Base-by-base conservation (phyloP, 1,140 invertebrate genomes). In the Zaprionus kolodkinae region DNA sequence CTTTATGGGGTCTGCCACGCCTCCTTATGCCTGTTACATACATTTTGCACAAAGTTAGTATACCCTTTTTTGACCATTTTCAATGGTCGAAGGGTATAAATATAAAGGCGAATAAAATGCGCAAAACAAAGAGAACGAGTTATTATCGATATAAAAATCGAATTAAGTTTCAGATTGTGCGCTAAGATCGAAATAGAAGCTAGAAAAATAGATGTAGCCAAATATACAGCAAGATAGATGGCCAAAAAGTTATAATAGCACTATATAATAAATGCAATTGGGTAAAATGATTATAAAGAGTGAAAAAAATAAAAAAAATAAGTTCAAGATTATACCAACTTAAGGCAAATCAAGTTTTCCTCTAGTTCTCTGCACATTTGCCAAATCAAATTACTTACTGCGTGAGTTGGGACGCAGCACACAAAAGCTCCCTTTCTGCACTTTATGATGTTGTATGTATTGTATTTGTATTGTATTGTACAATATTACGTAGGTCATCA, bases 401-500 rank as follows among this genome's bases (percentile, higher is more conserved):
- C n/a, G n/a, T n/a, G n/a, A n/a, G n/a, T n/a, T n/a, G n/a, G n/a
- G n/a, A 38, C 10, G 11, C 36, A 38, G 36, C n/a, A n/a, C 7
- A 45, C 40, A 45, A 45, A n/a, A 6, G 21, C 21, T 21, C n/a
- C n/a, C 40, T 15, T n/a, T 35, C 40, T 45, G 40, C 40, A 45
- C 40, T 45, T 15, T 9, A 45, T 45, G n/a, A 45, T 45, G n/a
- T 45, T 45, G 40, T 45, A n/a, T n/a, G n/a, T n/a, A n/a, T n/a
- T n/a, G n/a, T n/a, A n/a, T n/a, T 45, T 45, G 40, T 45, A 45
- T 45, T 45, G 40, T 30, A 30, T 30, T 45, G 40, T 21, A 21
- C 21, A 21, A 21, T 21, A 21, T 21, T 21, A 21, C 21, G 21
- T 45, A 15, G 40, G n/a, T 45, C n/a, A 45, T 45, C n/a, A 45